Percentiles rank a stretch among this genome's conserved stretches.
Conservation (phyloP, 92 coral and sea anemone genomes). For the Micromussa lordhowensis region DNA sequence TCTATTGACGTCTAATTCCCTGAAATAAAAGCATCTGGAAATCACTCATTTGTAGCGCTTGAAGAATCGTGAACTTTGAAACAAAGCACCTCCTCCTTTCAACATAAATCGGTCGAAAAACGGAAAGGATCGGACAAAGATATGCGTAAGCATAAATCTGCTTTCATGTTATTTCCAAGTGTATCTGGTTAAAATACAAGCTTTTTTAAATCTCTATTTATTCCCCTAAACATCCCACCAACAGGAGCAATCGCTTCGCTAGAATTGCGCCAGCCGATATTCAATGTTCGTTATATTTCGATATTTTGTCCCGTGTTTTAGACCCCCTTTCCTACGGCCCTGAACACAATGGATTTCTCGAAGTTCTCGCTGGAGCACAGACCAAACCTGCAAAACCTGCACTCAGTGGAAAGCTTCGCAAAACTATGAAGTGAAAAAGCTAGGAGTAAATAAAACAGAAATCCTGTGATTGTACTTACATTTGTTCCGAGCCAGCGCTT, state of each 20-base stretch:
- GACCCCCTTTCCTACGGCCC: not conserved
- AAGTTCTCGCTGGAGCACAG: not conserved
- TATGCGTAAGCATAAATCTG: too few relatives aligned
- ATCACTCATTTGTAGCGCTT: not conserved
- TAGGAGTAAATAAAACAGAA: not conserved
- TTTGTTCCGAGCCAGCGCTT: conserved; percentile 29
- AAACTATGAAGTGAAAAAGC: too few relatives aligned
- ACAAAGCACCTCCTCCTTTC: too few relatives aligned
- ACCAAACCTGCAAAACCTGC: not conserved
- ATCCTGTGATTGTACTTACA: conserved; percentile 6
- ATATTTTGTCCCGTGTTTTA: too few relatives aligned
- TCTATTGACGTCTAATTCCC: conserved; percentile 45
- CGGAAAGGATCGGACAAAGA: too few relatives aligned
- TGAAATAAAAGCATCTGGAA: not conserved
- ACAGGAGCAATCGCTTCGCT: not conserved
- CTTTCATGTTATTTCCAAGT: too few relatives aligned
- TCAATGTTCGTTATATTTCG: too few relatives aligned
- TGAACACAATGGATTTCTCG: not conserved
- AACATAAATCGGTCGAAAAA: too few relatives aligned
- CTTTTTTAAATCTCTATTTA: too few relatives aligned
- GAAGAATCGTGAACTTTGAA: not conserved
- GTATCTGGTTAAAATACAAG: too few relatives aligned
- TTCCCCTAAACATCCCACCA: not conserved
- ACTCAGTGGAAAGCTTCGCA: too few relatives aligned
- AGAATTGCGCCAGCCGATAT: not conserved